Percentiles rank a stretch among this genome's conserved stretches.
phyloP scores from a whole-genome alignment of 2,888 invertebrate species.

The Lochmaea crataegi region DNA sequence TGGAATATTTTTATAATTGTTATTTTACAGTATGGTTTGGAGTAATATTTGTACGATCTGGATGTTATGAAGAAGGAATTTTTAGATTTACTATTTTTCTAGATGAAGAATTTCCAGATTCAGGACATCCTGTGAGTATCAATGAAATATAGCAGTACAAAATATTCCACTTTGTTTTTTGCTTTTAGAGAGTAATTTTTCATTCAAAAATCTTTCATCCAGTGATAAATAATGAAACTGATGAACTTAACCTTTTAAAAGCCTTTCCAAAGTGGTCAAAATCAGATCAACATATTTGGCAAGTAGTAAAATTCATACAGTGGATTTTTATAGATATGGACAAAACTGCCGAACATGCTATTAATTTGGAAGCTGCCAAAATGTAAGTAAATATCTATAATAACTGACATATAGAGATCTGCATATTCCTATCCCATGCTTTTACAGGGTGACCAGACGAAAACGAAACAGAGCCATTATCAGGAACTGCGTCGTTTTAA shows the following conservation, averaged over 20 bases:
- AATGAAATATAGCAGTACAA: neutral
- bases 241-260: slow-evolving; percentile 80
- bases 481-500: too few relatives aligned
- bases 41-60: slow-evolving; percentile 88
- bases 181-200: slow-evolving; percentile 82
- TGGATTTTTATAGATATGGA: slow-evolving; percentile 87
- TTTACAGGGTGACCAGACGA: too few relatives aligned
- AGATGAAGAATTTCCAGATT: slow-evolving; percentile 90
- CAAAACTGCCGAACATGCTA: slow-evolving; percentile 71
- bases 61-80: slow-evolving; percentile 88
- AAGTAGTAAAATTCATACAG: slow-evolving; percentile 86
- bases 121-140: slow-evolving; percentile 80
- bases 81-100: slow-evolving; percentile 90
- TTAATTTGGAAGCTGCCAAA: slow-evolving; percentile 78
- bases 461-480: too few relatives aligned
- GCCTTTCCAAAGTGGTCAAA: slow-evolving; percentile 90
- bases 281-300: slow-evolving; percentile 88
- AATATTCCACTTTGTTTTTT: neutral
- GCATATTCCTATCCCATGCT: too few relatives aligned
- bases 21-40: slow-evolving; percentile 86
- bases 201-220: slow-evolving; percentile 90
- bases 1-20: neutral
- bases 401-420: too few relatives aligned
- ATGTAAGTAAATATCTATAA: slow-evolving; percentile 67
- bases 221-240: slow-evolving; percentile 80